Conservation (phyloP, 2,797 vertebrate species). For the Benthosema pterotum region DNA sequence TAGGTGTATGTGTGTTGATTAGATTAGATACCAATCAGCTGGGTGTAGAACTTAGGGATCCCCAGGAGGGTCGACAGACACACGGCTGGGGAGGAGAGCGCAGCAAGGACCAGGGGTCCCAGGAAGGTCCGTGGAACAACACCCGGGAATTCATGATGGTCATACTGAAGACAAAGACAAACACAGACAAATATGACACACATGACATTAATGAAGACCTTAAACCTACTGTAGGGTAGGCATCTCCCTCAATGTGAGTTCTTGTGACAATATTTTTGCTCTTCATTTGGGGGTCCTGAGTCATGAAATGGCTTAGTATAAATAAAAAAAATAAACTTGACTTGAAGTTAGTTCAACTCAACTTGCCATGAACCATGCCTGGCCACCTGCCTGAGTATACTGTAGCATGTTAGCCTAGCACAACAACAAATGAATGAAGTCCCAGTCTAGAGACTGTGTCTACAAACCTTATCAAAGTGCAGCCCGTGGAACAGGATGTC, state of each 20-base stretch:
- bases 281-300: too few species aligned
- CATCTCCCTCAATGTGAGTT: too few species aligned
- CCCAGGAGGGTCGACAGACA: constrained; percentile 80
- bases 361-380: too few species aligned
- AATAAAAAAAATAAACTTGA: too few species aligned
- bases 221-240: too few species aligned
- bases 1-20: not conserved
- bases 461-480: constrained; percentile 88
- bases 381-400: too few species aligned
- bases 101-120: constrained; percentile 87
- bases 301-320: too few species aligned
- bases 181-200: too few species aligned
- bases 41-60: constrained; percentile 88
- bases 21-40: constrained; percentile 82
- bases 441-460: constrained; percentile 5
- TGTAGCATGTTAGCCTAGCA: constrained; percentile 25
- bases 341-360: too few species aligned
- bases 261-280: too few species aligned
- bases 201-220: too few species aligned
- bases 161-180: constrained; percentile 83
- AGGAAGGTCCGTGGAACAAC: constrained; percentile 95
- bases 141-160: constrained; percentile 95
- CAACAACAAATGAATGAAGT: not conserved
- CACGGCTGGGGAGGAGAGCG: constrained; percentile 83
- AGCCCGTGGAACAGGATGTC: constrained; percentile 91